Conservation (phyloP, 2,797 vertebrate species). For the Gastrophryne carolinensis region DNA sequence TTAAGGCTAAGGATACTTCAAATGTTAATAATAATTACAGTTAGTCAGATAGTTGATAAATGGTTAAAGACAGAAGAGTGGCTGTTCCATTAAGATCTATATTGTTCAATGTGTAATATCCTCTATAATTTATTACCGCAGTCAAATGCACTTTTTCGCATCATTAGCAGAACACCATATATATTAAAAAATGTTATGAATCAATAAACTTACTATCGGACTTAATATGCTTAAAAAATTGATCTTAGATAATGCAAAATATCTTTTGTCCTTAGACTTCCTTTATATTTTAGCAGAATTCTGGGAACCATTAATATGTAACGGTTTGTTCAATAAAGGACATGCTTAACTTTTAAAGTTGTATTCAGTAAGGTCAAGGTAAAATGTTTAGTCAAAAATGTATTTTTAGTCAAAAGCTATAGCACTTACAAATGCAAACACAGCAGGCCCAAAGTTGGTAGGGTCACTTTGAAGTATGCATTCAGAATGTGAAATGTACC, state of each 20-base stretch:
- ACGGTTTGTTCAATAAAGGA: constrained; percentile 21
- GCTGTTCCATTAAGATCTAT: too few species aligned
- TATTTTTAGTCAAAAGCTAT: too few species aligned
- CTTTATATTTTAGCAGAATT: constrained; percentile 17
- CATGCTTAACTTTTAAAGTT: constrained; percentile 5
- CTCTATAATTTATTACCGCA: constrained; percentile 37
- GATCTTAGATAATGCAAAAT: constrained; percentile 46
- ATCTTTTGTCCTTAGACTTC: constrained; percentile 44
- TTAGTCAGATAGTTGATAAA: too few species aligned
- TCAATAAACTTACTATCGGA: constrained; percentile 45
- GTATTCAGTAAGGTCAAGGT: constrained; percentile 8
- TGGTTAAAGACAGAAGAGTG: too few species aligned
- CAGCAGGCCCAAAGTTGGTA: too few species aligned
- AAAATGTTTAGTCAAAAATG: not conserved
- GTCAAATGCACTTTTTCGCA: constrained; percentile 7
- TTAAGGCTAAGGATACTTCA: too few species aligned
- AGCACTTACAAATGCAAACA: too few species aligned
- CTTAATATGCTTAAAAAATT: constrained; percentile 44
- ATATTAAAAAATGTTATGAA: constrained; percentile 41
- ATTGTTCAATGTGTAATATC: constrained; percentile 33
- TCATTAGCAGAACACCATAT: constrained; percentile 29
- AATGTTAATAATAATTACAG: too few species aligned
- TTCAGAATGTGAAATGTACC: too few species aligned
- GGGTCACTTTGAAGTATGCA: too few species aligned
- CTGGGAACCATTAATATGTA: constrained; percentile 45